A percentile compares a stretch with the other conserved stretches of the same genome.
Conservation (phyloP, 2,888 invertebrate species). For the Leptopilina syphax region DNA sequence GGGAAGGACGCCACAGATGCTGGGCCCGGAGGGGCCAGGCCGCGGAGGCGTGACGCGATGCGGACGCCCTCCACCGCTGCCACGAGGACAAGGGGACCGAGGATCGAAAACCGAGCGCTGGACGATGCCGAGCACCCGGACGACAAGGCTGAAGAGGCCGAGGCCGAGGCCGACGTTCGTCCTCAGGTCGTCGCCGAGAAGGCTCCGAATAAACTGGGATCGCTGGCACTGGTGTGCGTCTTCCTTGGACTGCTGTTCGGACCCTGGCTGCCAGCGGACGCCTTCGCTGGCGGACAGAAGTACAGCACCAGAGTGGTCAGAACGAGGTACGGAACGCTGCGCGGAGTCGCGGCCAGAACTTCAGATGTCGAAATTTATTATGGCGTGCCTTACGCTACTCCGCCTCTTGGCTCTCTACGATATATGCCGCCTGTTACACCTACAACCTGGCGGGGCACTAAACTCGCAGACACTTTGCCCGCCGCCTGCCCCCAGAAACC, state of each 20-base stretch:
- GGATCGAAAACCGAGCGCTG: constrained; percentile 30
- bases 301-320: constrained; percentile 90
- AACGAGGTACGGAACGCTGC: constrained; percentile 93
- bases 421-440: constrained; percentile 98
- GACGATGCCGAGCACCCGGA: constrained; percentile 21
- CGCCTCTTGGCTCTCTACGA: constrained; percentile 92
- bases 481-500: constrained; percentile 93
- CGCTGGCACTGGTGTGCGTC: constrained; percentile 45
- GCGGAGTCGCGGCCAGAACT: constrained; percentile 90
- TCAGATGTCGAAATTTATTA: constrained; percentile 94
- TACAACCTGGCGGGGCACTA: constrained; percentile 90
- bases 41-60: constrained; percentile 76
- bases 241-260: constrained; percentile 60
- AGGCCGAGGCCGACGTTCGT: neutral
- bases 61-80: constrained; percentile 72
- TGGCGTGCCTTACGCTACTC: constrained; percentile 95
- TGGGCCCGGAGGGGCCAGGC: constrained; percentile 71
- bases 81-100: constrained; percentile 63
- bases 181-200: neutral
- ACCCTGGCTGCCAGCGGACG: constrained; percentile 65
- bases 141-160: neutral
- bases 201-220: neutral
- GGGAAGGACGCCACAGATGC: constrained; percentile 71
- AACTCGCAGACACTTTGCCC: constrained; percentile 88
- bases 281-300: constrained; percentile 82